These are phyloP conservation scores for Dendropsophus ebraccatus DNA, from an alignment of 2,113 vertebrate genomes.

Conservation along the genomic window DNA sequence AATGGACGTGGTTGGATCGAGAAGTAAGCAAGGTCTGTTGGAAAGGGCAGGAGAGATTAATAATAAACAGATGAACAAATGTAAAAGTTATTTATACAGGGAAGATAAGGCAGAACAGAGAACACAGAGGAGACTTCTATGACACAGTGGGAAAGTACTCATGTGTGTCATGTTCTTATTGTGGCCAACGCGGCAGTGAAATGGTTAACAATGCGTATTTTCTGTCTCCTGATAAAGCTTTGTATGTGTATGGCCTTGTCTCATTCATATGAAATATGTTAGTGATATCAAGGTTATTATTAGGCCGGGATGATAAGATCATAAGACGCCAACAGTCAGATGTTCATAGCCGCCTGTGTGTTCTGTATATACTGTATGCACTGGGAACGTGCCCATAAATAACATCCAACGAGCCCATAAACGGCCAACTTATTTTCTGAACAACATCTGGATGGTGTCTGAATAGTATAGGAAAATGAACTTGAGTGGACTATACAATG, in stretches of 20 bases:
- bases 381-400: neutral
- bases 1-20: neutral
- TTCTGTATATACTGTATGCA: neutral
- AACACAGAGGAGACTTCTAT: neutral
- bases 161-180: neutral
- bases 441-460: too few relatives aligned
- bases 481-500: too few relatives aligned
- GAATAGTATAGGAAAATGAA: too few relatives aligned
- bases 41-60: constrained; percentile 20
- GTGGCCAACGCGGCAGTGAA: neutral
- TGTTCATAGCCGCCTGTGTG: neutral
- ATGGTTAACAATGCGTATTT: neutral
- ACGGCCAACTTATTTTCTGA: too few relatives aligned
- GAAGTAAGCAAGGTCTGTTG: neutral
- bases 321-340: too few relatives aligned
- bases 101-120: constrained; percentile 28
- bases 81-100: constrained; percentile 36
- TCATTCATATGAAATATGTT: neutral
- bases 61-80: constrained; percentile 48
- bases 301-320: neutral
- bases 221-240: neutral
- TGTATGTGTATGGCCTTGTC: neutral
- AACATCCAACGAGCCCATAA: too few relatives aligned
- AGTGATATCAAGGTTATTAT: neutral
- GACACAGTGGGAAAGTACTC: neutral